phyloP scores from a whole-genome alignment of 2,888 invertebrate species.

The Metopia argyrocephala region DNA sequence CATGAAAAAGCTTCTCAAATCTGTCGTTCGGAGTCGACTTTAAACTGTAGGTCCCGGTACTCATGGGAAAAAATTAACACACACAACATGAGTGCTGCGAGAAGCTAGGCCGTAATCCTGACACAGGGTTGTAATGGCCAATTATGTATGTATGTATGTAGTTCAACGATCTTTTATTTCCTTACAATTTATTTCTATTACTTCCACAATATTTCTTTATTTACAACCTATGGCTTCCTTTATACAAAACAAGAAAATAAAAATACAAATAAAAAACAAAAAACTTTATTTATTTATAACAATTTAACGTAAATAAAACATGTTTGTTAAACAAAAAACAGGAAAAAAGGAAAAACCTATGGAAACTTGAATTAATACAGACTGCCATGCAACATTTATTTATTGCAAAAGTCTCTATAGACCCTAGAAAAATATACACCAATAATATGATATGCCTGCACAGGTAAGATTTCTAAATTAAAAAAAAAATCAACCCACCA shows the following conservation, averaged over 20 bases:
- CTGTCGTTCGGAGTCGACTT: too few relatives aligned
- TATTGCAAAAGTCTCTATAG: conserved; percentile 17
- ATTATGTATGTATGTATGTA: too few relatives aligned
- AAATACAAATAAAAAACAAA: neutral
- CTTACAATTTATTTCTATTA: neutral
- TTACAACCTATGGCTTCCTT: conserved; percentile 25
- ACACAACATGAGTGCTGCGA: too few relatives aligned
- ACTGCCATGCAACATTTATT: neutral
- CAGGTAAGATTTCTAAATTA: conserved; percentile 9
- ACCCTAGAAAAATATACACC: conserved; percentile 18
- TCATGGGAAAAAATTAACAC: too few relatives aligned
- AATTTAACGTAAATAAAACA: conserved; percentile 28
- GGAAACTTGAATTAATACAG: conserved; percentile 5
- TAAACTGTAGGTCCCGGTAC: too few relatives aligned
- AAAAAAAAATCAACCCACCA: neutral
- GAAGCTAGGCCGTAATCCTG: too few relatives aligned
- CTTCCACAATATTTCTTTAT: conserved; percentile 2
- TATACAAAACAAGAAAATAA: neutral
- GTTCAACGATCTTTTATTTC: neutral
- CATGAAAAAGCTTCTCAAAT: too few relatives aligned
- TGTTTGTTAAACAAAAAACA: neutral
- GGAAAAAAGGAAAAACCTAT: neutral
- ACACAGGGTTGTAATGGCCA: too few relatives aligned
- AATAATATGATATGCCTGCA: neutral
- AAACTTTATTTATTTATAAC: conserved; percentile 22